A percentile compares a stretch with the other conserved stretches of the same genome.
phyloP scores from a whole-genome alignment of 2,113 vertebrate genomes.

The Antidorcas marsupialis region DNA sequence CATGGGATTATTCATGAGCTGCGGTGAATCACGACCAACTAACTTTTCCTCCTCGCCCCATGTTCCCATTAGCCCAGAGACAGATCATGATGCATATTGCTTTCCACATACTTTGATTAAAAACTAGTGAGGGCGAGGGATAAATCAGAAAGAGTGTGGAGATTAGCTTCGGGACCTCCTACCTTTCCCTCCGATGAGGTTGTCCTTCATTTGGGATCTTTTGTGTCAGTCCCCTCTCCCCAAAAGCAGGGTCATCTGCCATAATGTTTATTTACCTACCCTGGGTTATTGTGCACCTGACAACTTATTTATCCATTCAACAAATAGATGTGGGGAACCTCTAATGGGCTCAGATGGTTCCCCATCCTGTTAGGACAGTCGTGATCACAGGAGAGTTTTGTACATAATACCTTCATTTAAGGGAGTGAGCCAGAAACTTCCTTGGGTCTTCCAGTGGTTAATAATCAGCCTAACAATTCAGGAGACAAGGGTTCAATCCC shows the following conservation, averaged over 20 bases:
- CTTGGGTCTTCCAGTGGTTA: background rate
- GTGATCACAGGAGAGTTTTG: background rate
- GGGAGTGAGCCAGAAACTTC: background rate
- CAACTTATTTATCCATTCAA: background rate
- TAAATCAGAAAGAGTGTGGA: background rate
- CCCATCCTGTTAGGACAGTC: background rate
- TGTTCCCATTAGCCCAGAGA: slow-evolving; percentile 2
- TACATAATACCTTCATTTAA: background rate
- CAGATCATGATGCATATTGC: background rate
- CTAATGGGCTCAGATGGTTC: background rate
- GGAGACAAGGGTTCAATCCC: background rate
- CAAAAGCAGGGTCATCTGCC: background rate
- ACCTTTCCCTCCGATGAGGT: background rate
- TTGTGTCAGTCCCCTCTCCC: background rate
- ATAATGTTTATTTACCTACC: background rate
- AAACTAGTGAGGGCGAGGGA: background rate
- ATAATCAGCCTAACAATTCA: background rate
- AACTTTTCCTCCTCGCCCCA: background rate
- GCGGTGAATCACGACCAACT: background rate
- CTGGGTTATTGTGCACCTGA: background rate
- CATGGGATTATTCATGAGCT: slow-evolving; percentile 39
- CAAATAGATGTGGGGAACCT: background rate
- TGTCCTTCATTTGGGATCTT: background rate
- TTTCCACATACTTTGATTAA: slow-evolving; percentile 19
- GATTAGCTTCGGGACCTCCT: background rate